Base-by-base conservation (phyloP, 2,113 vertebrate genomes). In the Odontesthes bonariensis region DNA sequence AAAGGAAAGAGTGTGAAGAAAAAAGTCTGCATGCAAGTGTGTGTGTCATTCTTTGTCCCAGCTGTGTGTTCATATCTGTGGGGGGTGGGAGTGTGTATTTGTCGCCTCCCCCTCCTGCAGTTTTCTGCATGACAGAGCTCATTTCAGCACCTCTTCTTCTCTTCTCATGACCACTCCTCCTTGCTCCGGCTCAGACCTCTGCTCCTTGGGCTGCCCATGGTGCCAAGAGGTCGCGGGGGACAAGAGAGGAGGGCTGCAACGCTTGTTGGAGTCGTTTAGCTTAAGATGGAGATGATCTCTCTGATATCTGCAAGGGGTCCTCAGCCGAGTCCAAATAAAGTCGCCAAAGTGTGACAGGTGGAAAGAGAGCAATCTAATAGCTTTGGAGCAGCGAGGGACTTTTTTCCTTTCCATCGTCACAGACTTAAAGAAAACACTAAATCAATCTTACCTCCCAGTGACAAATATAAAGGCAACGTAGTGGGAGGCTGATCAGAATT, bases 181-280 rank as follows among this genome's bases (percentile, higher is more conserved):
- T 55, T 6, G 0, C 59, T 69, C 72, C 4, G 31, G 52, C 42
- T 44, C 46, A 32, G 73, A 82, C 85, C 88, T 81, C 84, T 77
- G 77, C 75, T 77, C 77, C 77, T 73, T 54, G 0, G 85, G 55
- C 67, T 4, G 69, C 73, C 79, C 46, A 19, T 49, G 79, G 88
- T 79, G 88, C 76, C 51, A 13, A 73, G 63, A 77, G 88, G 90
- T 91, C 86, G 69, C n/a, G 84, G 84, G 71, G 73, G 83, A 9
- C 81, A 3, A 35, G 47, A 20, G 75, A 67, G 85, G 79, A 42
- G 71, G 91, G 75, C 82, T 60, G 87, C 38, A 32, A 93, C 84
- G 89, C 93, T 85, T 94, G 92, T 94, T 94, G 93, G 91, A 93
- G 89, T 86, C 85, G 70, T 93, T 94, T 93, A 94, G 86, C 33